phyloP scores from a whole-genome alignment of 2,113 vertebrate species.

The Lepisosteus osseus region DNA sequence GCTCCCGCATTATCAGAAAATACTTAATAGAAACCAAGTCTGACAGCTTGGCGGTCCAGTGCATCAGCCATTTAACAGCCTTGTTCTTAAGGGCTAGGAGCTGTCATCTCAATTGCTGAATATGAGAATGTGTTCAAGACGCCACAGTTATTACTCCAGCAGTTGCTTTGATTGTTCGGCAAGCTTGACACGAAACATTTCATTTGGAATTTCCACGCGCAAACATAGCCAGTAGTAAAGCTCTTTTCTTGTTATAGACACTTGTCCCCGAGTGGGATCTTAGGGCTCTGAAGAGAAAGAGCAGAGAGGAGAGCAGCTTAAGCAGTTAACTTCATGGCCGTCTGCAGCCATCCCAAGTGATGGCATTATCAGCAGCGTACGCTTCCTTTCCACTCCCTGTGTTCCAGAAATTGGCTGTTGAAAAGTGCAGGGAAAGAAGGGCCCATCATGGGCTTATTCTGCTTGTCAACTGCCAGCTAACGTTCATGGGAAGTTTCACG shows the following conservation, averaged over 20 bases:
- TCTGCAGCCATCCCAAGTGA: neutral
- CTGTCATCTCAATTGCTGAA: slow-evolving; percentile 5
- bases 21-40: slow-evolving; percentile 4
- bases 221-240: neutral
- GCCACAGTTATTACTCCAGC: neutral
- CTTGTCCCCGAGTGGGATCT: neutral
- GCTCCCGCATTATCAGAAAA: slow-evolving; percentile 1
- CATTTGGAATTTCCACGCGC: neutral
- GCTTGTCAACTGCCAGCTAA: slow-evolving; percentile 11
- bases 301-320: neutral
- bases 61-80: slow-evolving; percentile 14
- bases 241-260: neutral
- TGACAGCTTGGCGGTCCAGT: slow-evolving; percentile 21
- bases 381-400: neutral
- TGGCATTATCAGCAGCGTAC: neutral
- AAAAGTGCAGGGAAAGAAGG: neutral
- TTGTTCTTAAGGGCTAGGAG: slow-evolving; percentile 8
- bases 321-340: slow-evolving; percentile 8
- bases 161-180: slow-evolving; percentile 3
- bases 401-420: slow-evolving; percentile 5
- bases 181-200: neutral
- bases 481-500: slow-evolving; percentile 26
- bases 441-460: neutral
- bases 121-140: neutral
- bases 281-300: neutral